phyloP scores from a whole-genome alignment of 1,140 invertebrate genomes.

The Dolichoris vasculosae region DNA sequence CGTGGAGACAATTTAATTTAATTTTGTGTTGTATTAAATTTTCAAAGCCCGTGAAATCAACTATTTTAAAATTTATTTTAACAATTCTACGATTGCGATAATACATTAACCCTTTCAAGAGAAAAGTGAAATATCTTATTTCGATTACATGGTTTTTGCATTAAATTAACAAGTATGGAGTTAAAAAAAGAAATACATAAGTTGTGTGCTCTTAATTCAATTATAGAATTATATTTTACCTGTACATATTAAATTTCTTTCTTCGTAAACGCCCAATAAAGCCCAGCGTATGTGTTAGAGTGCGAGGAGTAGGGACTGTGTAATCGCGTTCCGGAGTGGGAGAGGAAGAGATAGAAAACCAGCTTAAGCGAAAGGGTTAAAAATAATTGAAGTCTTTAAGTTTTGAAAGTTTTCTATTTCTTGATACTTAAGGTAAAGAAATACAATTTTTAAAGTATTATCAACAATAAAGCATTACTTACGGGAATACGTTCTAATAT shows the following conservation, averaged over 20 bases:
- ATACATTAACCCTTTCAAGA: neutral
- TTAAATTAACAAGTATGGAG: neutral
- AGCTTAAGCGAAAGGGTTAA: constrained; percentile 41
- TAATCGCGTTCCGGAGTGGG: constrained; percentile 16
- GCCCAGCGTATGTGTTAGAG: constrained; percentile 37
- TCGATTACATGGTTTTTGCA: neutral
- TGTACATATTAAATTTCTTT: constrained; percentile 32
- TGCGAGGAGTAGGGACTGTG: neutral
- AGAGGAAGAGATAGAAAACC: constrained; percentile 7
- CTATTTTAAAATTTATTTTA: too few species aligned
- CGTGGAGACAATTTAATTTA: too few species aligned
- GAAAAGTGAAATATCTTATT: neutral
- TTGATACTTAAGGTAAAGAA: neutral
- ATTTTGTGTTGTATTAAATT: too few species aligned
- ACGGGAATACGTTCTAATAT: neutral
- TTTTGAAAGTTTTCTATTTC: neutral
- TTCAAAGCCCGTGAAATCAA: too few species aligned
- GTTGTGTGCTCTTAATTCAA: neutral
- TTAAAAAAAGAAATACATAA: neutral
- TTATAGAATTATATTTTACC: constrained; percentile 40
- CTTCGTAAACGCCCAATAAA: constrained; percentile 25
- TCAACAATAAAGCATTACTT: neutral
- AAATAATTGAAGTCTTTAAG: constrained; percentile 26
- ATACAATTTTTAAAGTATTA: neutral
- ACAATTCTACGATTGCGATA: too few species aligned